Evolutionary conservation across 37 sponge, comb jelly and placozoan genomes (phyloP).

Genomic region (Aplysina aerophoba): DNA sequence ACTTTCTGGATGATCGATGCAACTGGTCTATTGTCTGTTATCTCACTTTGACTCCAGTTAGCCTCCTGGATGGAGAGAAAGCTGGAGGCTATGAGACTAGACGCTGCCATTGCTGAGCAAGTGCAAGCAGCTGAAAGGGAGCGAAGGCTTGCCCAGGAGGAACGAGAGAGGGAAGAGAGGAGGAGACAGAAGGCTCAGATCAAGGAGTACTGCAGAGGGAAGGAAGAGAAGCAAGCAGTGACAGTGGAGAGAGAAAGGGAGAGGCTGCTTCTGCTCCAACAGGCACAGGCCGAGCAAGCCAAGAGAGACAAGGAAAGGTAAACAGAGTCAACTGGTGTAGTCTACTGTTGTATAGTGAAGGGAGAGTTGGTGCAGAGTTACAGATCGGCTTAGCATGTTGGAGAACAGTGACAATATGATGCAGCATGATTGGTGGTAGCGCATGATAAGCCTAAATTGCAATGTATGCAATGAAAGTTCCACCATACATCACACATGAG

Average conservation of each 20-base stretch:
- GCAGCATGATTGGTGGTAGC: no score
- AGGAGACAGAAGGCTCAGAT: background rate
- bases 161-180: background rate
- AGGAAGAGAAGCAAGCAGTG: background rate
- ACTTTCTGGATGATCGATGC: no score
- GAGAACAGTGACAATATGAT: no score
- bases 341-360: no score
- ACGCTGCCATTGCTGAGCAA: constrained; percentile 20
- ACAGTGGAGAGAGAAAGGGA: background rate
- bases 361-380: no score
- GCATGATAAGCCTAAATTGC: no score
- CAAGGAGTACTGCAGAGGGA: background rate
- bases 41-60: background rate
- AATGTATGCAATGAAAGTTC: no score
- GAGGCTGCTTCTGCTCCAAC: background rate
- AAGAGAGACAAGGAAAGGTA: constrained; percentile 12
- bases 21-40: no score
- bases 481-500: no score
- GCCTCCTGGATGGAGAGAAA: constrained; percentile 24
- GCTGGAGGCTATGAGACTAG: constrained; percentile 22
- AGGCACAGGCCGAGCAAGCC: constrained; percentile 6
- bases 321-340: no score
- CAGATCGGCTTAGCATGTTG: no score
- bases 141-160: background rate
- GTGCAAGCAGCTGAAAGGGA: background rate